These are phyloP conservation scores for Liolophura sinensis DNA, from an alignment of 1,140 invertebrate species.

Conservation along the genomic window DNA sequence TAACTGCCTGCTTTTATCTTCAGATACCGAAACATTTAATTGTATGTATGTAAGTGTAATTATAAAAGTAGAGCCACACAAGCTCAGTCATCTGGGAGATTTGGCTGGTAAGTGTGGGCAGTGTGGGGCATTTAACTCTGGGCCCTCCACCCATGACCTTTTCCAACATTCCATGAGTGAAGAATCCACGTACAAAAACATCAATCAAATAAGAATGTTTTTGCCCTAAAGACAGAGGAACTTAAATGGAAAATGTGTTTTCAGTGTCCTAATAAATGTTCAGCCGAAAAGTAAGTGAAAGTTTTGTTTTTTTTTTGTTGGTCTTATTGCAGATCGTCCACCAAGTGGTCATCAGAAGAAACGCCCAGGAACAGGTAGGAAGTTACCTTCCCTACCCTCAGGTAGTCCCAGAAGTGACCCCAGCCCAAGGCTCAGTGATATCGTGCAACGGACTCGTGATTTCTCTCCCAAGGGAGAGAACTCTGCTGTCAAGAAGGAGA, in stretches of 20 bases:
- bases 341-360: conserved; percentile 38
- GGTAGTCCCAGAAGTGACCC: conserved; percentile 33
- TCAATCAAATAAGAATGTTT: background rate
- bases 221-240: background rate
- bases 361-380: conserved; percentile 52
- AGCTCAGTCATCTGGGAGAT: too few species aligned
- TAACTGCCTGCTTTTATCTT: background rate
- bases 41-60: too few species aligned
- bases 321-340: conserved; percentile 6
- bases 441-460: background rate
- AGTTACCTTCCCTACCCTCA: conserved; percentile 50
- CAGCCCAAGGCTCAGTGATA: conserved; percentile 23
- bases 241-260: background rate
- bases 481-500: conserved; percentile 12
- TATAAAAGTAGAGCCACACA: too few species aligned
- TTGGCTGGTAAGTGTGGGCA: too few species aligned
- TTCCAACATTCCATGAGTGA: too few species aligned
- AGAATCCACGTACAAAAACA: background rate
- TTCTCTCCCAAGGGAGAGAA: too few species aligned
- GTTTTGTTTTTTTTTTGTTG: conserved; percentile 7
- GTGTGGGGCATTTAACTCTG: conserved; percentile 20
- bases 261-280: too few species aligned
- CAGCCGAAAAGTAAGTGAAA: too few species aligned
- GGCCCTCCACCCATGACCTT: conserved; percentile 15
- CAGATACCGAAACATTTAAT: background rate